These are phyloP conservation scores for Oplegnathus fasciatus DNA, from an alignment of 2,113 vertebrate genomes.

Conservation along the genomic window DNA sequence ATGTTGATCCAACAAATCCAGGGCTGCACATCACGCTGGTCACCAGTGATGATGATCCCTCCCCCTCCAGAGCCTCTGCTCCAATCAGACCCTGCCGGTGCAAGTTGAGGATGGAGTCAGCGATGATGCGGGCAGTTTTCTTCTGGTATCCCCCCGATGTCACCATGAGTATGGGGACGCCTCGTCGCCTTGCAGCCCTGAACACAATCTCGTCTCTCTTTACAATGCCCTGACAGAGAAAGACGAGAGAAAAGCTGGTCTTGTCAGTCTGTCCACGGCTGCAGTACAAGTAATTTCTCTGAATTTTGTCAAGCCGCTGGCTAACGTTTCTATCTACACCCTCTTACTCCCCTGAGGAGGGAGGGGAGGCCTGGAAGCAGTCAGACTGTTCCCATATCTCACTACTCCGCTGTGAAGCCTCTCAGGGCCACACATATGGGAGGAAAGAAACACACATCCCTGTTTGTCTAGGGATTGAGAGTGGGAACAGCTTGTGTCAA, in stretches of 20 bases:
- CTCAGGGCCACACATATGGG: neutral
- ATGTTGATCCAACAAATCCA: constrained; percentile 60
- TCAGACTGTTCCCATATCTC: constrained; percentile 14
- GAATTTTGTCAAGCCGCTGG: neutral
- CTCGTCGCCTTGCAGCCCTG: constrained; percentile 83
- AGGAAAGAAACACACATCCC: constrained; percentile 26
- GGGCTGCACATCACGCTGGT: constrained; percentile 71
- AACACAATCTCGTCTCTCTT: constrained; percentile 94
- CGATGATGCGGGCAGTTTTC: constrained; percentile 94
- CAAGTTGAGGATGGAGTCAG: constrained; percentile 96
- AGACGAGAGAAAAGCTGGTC: neutral
- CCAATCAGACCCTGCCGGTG: constrained; percentile 87
- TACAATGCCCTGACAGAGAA: constrained; percentile 89
- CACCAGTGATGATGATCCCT: constrained; percentile 68
- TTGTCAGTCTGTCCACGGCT: neutral
- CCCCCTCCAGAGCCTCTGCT: constrained; percentile 53
- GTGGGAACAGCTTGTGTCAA: constrained; percentile 32
- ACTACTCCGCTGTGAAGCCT: neutral
- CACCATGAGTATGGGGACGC: constrained; percentile 95
- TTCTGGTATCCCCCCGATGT: constrained; percentile 97
- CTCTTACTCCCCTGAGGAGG: constrained; percentile 8
- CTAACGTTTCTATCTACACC: constrained; percentile 17
- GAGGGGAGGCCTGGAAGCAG: constrained; percentile 17
- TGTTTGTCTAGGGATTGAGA: neutral
- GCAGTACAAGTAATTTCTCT: neutral